Base-by-base conservation (phyloP, 1,140 invertebrate species). In the Scylla paramamosain region DNA sequence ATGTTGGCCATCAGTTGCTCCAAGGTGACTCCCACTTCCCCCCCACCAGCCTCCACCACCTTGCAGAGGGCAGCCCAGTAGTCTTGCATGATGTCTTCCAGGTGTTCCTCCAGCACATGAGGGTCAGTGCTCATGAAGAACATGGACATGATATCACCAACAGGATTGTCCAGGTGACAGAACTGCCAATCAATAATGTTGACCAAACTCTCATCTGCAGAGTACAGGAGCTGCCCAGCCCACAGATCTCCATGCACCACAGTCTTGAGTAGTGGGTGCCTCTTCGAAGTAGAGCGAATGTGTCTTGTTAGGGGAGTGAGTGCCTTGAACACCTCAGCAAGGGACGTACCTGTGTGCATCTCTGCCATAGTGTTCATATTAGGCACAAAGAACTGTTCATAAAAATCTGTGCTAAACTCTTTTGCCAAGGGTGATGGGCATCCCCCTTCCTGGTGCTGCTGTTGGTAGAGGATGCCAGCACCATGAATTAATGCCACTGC, bases 81-180 rank as follows among this genome's bases (percentile, higher is more conserved):
- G 48, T 89, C 83, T 28, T 46, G 59, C 28, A 95, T 32, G 14
- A 95, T 45, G n/a, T 95, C 94, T 7, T 92, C 90, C 28, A 94
- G 28, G 12, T 95, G 48, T 16, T 93, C 77, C 39, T 87, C 91
- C 6, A 95, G 32, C n/a, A 95, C 31, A 0, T 46, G 8, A 29
- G 89, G 90, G 52, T 95, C 86, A 45, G 45, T 93, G 32, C 94
- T 95, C 94, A 95, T 95, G 77, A 95, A 95, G 46, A 95, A 95
- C 94, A 95, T 95, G 25, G 94, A 87, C 48, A 92, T 91, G 14
- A 95, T 67, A 88, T 95, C 94, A 59, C 84, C 28, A 16, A 93
- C 91, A 14, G 94, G 94, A 25, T 95, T 95, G 46, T 59, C 83
- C 29, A 92, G 14, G 14, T 91, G 45, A 77, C 91, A 93, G 83